phyloP scores from a whole-genome alignment of 2,888 invertebrate species.

The Pogonocherus hispidulus region DNA sequence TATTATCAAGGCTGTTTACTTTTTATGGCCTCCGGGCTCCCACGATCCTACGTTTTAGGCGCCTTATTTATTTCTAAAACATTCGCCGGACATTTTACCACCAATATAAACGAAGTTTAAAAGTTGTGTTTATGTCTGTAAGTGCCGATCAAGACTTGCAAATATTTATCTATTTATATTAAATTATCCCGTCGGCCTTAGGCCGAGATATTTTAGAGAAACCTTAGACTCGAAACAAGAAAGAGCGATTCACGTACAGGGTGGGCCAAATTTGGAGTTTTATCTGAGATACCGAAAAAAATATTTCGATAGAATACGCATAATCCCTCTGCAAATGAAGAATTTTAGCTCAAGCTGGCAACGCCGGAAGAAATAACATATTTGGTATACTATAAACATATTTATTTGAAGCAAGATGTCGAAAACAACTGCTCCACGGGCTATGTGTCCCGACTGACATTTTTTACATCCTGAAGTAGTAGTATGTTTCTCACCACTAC shows the following conservation, averaged over 20 bases:
- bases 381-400: no score
- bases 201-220: conserved; percentile 13
- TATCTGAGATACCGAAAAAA: no score
- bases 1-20: background rate
- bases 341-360: no score
- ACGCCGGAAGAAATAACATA: no score
- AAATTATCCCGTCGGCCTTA: conserved; percentile 20
- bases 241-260: background rate
- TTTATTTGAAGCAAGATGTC: no score
- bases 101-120: conserved; percentile 22
- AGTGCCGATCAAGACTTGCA: conserved; percentile 15
- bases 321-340: no score
- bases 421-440: no score
- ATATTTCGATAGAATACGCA: no score
- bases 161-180: conserved; percentile 25
- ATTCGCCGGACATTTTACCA: conserved; percentile 10
- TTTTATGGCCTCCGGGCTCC: background rate
- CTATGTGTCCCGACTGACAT: no score
- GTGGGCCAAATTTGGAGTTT: no score
- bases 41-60: conserved; percentile 1
- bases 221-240: conserved; percentile 17
- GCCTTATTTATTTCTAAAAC: conserved; percentile 21
- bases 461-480: no score
- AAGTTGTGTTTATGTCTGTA: conserved; percentile 20
- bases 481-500: no score